Evolutionary conservation across 1,140 invertebrate genomes (phyloP), one percentile per base, ranked within the genome.

Genomic region (Lordiphosa collinella): DNA sequence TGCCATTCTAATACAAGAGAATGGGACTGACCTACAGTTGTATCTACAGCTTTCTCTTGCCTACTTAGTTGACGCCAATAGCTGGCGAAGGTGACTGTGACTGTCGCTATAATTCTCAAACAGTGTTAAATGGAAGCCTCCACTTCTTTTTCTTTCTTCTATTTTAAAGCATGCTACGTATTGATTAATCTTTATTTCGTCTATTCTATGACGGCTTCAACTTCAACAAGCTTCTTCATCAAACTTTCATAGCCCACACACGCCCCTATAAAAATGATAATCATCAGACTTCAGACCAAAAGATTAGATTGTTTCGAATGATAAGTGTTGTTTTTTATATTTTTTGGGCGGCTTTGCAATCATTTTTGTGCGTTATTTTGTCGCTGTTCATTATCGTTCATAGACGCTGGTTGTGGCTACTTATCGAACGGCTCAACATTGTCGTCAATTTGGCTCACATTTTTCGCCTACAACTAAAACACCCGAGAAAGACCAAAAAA

Each of bases 341-440:
- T 5, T 44, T 44, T 11, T 44, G 12, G 41, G 11, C 29, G 11
- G 41, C 25, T 29, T 44, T 44, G 41, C 61, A 56, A 63, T 63
- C 47, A 41, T 50, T 10, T 25, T 25, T 54, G 58, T 62, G 25
- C 5, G 25, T 47, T 34, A 48, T 35, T 32, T 47, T 25, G 31
- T 12, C 52, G n/a, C 44, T 54, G 3, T 35, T n/a, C 12, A 47
- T 79, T 79, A 79, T 79, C 75, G 75, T 80, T 69, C 74, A 68
- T 52, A 56, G 72, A 46, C 37, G n/a, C n/a, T n/a, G n/a, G n/a
- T n/a, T n/a, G n/a, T n/a, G n/a, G 43, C 34, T 35, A 59, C 52
- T 55, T 61, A 69, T 57, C 60, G 61, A 64, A 44, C 1, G 29
- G 25, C 40, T 55, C 44, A 22, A 44, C 38, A 22, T 12, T 31